phyloP scores from a whole-genome alignment of 1,140 invertebrate species.

The Lepidurus couesii region DNA sequence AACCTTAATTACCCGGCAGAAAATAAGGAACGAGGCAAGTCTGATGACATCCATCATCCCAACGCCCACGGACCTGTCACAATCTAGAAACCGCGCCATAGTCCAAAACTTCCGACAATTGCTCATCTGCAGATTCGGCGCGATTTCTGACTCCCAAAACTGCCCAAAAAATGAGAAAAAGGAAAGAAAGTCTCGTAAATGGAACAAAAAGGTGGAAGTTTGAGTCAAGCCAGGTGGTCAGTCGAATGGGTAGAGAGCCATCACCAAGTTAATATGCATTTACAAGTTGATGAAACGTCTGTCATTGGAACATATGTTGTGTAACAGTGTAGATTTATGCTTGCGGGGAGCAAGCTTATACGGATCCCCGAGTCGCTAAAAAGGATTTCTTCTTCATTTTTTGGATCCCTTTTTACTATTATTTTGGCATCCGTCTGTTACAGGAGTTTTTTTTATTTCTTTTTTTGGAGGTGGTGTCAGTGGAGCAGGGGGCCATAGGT shows the following conservation, averaged over 20 bases:
- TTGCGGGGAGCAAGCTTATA: neutral
- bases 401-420: too few species aligned
- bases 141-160: neutral
- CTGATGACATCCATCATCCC: conserved; percentile 12
- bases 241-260: neutral
- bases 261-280: neutral
- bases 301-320: neutral
- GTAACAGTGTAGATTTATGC: neutral
- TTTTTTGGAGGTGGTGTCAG: neutral
- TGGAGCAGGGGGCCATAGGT: neutral
- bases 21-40: conserved; percentile 1
- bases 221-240: neutral
- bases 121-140: neutral
- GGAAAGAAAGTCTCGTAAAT: neutral
- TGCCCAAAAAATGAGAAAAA: neutral
- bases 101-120: too few species aligned
- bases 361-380: neutral
- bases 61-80: conserved; percentile 17
- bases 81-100: neutral
- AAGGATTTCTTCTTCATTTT: too few species aligned
- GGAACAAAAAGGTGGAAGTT: neutral
- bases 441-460: neutral
- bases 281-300: conserved; percentile 15
- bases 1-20: neutral
- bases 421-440: too few species aligned